Conservation (phyloP, 1,140 invertebrate genomes). For the Elysia chlorotica region DNA sequence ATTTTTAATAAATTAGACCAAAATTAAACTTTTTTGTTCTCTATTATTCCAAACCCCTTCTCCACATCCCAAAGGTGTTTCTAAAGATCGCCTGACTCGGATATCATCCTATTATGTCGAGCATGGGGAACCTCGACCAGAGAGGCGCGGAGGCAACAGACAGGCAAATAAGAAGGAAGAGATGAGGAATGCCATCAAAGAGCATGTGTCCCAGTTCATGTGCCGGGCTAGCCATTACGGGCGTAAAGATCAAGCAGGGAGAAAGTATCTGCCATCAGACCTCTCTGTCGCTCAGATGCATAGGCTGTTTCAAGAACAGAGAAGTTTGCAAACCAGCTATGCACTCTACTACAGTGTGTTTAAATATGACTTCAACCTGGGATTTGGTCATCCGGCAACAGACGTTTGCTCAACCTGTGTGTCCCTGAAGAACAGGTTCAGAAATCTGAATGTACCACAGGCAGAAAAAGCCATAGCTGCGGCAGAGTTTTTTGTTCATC, state of each 20-base stretch:
- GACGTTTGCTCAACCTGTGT: constrained; percentile 7
- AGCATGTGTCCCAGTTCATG: constrained; percentile 14
- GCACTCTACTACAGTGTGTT: constrained; percentile 19
- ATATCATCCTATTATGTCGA: too few relatives aligned
- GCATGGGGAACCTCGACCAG: neutral
- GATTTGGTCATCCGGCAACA: constrained; percentile 19
- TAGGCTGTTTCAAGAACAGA: constrained; percentile 14
- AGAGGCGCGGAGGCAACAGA: constrained; percentile 11
- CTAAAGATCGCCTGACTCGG: too few relatives aligned
- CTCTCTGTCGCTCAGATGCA: constrained; percentile 13
- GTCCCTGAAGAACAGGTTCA: neutral
- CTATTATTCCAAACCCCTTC: too few relatives aligned
- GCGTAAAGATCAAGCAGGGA: neutral
- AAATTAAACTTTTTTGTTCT: too few relatives aligned
- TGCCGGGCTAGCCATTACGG: constrained; percentile 18
- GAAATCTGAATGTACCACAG: neutral
- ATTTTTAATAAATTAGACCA: too few relatives aligned
- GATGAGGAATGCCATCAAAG: neutral
- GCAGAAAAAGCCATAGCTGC: neutral
- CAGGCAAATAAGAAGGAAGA: neutral
- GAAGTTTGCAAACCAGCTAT: constrained; percentile 2
- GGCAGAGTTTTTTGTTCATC: constrained; percentile 8
- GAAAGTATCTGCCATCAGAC: constrained; percentile 17
- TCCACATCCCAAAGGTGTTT: too few relatives aligned
- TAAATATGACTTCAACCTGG: constrained; percentile 13